Conservation (phyloP, 2,113 vertebrate genomes). For the human (Homo sapiens) region DNA sequence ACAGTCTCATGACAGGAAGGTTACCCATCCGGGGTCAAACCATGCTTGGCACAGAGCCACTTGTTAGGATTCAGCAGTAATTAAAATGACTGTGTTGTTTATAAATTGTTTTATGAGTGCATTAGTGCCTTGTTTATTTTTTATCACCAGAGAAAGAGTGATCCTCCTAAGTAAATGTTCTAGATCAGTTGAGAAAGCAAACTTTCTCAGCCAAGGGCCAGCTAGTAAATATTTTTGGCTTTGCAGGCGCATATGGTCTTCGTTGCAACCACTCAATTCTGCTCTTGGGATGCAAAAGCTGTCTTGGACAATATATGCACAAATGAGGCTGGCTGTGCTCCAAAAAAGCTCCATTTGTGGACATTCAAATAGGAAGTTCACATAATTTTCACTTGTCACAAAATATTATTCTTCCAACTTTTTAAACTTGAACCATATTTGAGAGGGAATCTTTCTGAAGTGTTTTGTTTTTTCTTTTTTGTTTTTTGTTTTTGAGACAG, state of each 20-base stretch:
- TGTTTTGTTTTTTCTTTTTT: no score
- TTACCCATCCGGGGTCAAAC: neutral
- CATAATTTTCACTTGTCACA: neutral
- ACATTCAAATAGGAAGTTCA: neutral
- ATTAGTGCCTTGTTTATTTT: neutral
- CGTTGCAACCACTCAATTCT: neutral
- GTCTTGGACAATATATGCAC: fast-evolving
- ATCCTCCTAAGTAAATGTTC: neutral
- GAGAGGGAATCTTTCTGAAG: neutral
- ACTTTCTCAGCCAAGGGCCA: neutral
- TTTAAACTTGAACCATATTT: neutral
- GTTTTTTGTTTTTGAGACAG: no score
- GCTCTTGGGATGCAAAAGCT: fast-evolving
- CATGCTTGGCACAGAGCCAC: neutral
- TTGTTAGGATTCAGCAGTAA: neutral
- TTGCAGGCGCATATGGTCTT: neutral
- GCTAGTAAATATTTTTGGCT: neutral
- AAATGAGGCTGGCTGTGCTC: fast-evolving
- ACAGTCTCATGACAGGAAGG: neutral
- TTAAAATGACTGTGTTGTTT: neutral
- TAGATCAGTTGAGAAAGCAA: neutral
- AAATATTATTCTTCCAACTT: neutral
- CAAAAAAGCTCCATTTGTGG: neutral
- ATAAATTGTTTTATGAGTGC: neutral
- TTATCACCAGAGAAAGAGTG: neutral